A percentile compares a stretch with the other conserved stretches of the same genome.
These are phyloP conservation scores for Thyatira batis DNA, from an alignment of 2,888 invertebrate genomes.

Conservation along the genomic window DNA sequence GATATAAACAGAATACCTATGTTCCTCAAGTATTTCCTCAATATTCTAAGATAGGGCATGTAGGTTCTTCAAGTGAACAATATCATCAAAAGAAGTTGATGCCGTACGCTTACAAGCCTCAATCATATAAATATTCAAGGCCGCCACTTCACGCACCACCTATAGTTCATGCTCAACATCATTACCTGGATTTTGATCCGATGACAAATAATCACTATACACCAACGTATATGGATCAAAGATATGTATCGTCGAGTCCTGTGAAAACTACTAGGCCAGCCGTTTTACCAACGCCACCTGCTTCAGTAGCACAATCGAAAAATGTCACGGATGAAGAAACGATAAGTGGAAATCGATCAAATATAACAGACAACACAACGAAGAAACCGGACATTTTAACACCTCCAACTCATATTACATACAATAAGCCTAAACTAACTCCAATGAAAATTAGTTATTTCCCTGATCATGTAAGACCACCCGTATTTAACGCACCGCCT, in stretches of 20 bases:
- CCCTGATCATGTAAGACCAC: constrained; percentile 66
- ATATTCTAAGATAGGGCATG: constrained; percentile 54
- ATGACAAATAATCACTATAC: constrained; percentile 32
- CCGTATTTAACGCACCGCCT: constrained; percentile 73
- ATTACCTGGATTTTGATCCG: constrained; percentile 42
- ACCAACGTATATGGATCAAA: constrained; percentile 43
- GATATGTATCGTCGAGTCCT: constrained; percentile 45
- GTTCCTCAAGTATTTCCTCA: constrained; percentile 39
- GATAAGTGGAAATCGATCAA: constrained; percentile 24
- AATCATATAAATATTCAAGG: constrained; percentile 48
- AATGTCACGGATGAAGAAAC: constrained; percentile 46
- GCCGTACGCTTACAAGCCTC: constrained; percentile 55
- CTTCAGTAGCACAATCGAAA: constrained; percentile 28
- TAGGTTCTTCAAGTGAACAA: constrained; percentile 43
- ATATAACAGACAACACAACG: constrained; percentile 46
- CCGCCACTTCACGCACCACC: constrained; percentile 53
- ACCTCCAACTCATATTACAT: constrained; percentile 35
- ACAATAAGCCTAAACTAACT: constrained; percentile 45
- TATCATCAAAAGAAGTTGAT: constrained; percentile 52
- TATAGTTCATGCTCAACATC: constrained; percentile 39
- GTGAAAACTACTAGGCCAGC: constrained; percentile 61
- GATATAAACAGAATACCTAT: constrained; percentile 45
- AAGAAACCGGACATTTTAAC: constrained; percentile 48
- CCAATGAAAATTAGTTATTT: constrained; percentile 58
- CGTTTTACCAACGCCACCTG: constrained; percentile 57